Base-by-base conservation (phyloP, 1,140 invertebrate species). In the Drosophila sp. region DNA sequence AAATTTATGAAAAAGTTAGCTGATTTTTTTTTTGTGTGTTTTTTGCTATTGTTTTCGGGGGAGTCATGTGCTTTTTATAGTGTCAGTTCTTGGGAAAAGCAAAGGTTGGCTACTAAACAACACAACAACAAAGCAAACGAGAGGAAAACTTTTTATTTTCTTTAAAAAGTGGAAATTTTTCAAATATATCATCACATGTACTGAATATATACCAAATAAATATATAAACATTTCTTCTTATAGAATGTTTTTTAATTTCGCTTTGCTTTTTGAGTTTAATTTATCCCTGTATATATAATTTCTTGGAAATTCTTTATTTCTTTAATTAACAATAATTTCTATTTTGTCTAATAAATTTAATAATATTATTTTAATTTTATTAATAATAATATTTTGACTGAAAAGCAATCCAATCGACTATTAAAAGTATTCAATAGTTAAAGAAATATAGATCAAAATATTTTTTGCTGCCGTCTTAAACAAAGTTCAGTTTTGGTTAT, bases 1-100 rank as follows among this genome's bases (percentile, higher is more conserved):
- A 33, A 74, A 87, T 86, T 82, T 82, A 82, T 87, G 79, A 83
- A 87, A 87, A 87, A 72, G 57, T 74, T 72, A 66, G 58, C 60
- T 70, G 63, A 38, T 41, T 58, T 10, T 47, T 30, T 30, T 30
- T 30, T 30, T 30, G 7, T 5, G 61, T 61, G 50, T 41, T 33
- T 30, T 30, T 30, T 30, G 30, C 30, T 17, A 50, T 50, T 50
- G 7, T 50, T 50, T 50, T 50, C 44, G 44, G 23, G 56, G 56
- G 66, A 89, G 83, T 89, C 83, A 87, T 77, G 70, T 87, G 73
- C 56, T 72, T 78, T 87, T 87, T 90, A 87, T 87, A 80, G 84
- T 82, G 57, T 38, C 57, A 65, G 44, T 47, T 47, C 44, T 47
- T 47, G 7, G 25, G 44, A 25, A 50, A 8, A 50, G 1, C 44